Evolutionary conservation across 1,140 invertebrate species (phyloP).

Genomic region (Kradibia gibbosae): DNA sequence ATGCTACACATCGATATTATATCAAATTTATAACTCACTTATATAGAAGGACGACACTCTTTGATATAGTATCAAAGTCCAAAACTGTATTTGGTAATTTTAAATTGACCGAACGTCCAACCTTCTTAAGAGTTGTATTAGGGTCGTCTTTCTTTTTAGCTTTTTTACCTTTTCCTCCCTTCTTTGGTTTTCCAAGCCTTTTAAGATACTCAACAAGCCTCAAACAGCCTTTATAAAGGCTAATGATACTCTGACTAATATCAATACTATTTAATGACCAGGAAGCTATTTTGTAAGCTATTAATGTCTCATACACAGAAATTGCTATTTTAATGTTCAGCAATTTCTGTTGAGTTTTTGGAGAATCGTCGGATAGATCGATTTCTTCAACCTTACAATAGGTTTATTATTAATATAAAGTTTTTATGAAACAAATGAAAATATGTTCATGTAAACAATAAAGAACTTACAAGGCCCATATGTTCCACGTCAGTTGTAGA

Average conservation of each 20-base stretch:
- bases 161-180: constrained; percentile 67
- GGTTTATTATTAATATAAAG: neutral
- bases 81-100: constrained; percentile 70
- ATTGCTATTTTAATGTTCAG: constrained; percentile 70
- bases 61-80: constrained; percentile 66
- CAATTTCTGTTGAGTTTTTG: constrained; percentile 70
- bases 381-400: constrained; percentile 68
- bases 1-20: neutral
- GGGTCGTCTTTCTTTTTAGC: constrained; percentile 64
- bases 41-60: constrained; percentile 69
- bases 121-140: constrained; percentile 62
- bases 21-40: constrained; percentile 61
- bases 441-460: neutral
- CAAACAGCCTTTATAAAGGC: constrained; percentile 69
- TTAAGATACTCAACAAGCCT: constrained; percentile 67
- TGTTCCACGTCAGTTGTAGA: constrained; percentile 61
- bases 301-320: constrained; percentile 71
- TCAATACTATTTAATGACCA: constrained; percentile 66
- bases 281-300: constrained; percentile 70
- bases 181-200: constrained; percentile 66
- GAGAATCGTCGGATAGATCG: constrained; percentile 68
- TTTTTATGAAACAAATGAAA: neutral
- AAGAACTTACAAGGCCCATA: constrained; percentile 67
- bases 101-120: constrained; percentile 52
- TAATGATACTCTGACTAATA: constrained; percentile 63